These are phyloP conservation scores for Scaptomyza hsui DNA, from an alignment of 1,140 invertebrate genomes.

Conservation along the genomic window DNA sequence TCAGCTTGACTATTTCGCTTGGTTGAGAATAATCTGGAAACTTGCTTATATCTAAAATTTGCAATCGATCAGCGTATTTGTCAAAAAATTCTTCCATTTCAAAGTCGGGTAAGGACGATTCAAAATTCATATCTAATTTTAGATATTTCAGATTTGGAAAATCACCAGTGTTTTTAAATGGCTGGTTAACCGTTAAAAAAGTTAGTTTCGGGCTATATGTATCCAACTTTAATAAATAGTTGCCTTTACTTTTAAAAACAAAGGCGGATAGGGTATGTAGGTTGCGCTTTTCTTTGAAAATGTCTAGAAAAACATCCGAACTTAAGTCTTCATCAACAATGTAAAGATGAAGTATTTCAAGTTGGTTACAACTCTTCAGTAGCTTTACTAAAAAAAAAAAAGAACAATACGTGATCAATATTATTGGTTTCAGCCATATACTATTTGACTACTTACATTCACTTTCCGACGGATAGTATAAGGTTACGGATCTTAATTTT, in stretches of 20 bases:
- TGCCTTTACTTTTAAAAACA: not conserved
- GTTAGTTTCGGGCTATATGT: constrained; percentile 6
- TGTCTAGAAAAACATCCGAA: constrained; percentile 7
- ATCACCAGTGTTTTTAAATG: not conserved
- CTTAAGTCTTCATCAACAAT: not conserved
- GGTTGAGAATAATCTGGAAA: constrained; percentile 4
- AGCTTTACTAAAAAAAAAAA: constrained; percentile 6
- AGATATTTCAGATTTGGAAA: constrained; percentile 19
- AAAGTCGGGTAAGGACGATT: not conserved
- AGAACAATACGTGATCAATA: not conserved
- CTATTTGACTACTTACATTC: constrained; percentile 12
- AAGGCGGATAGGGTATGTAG: constrained; percentile 7
- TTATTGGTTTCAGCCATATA: not conserved
- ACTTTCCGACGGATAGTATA: constrained; percentile 1
- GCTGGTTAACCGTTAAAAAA: constrained; percentile 6
- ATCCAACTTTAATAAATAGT: not conserved
- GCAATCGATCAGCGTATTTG: constrained; percentile 13
- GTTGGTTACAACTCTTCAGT: constrained; percentile 6
- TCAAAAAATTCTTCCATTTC: not conserved
- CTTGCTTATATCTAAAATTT: constrained; percentile 11
- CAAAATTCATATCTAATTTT: constrained; percentile 5
- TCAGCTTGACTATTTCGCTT: not conserved
- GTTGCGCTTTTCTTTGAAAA: not conserved
- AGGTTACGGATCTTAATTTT: constrained; percentile 5
- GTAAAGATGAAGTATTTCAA: constrained; percentile 12